Base-by-base conservation (phyloP, 1,140 invertebrate species). In the Bacillus rossius region DNA sequence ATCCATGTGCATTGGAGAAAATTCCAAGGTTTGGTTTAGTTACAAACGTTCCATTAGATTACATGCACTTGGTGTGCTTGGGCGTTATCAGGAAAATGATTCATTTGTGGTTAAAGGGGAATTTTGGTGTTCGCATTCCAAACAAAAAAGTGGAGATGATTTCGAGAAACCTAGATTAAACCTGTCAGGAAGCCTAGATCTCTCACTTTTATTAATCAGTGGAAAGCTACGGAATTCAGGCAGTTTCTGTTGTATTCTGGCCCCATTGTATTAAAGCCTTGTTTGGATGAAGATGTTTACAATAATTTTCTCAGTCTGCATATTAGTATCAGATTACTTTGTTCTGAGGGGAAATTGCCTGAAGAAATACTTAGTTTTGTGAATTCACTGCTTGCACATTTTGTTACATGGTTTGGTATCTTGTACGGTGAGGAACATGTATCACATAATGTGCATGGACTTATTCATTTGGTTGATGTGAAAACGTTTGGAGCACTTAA, bases 401-500 rank as follows among this genome's bases (percentile, higher is more conserved):
- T 55, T 55, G 53, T 55, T 20, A 25, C 26, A 20, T 48, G 38
- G 2, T 55, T 45, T 10, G 29, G 29, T 43, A 45, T 55, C 19
- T 43, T 55, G 14, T 47, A 47, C 22, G 55, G 55, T 13, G 26
- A 57, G 17, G 14, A 51, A 16, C 26, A 25, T 50, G 22, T 50
- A 3, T 57, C 55, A 16, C 55, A 57, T 54, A 34, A 34, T 34
- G 29, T 34, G 4, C 29, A 34, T 34, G 29, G 29, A 34, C 29
- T 34, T 7, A 34, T 34, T 34, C 71, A 74, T 60, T 45, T 73
- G 20, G 50, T 64, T 20, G 57, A 73, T 65, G 65, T 60, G 17
- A 59, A 53, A 61, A 54, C 52, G 16, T 66, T 59, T 65, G 66
- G 65, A 4, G 38, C 51, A 19, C 56, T 71, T n/a, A 65, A 73